Percentiles rank a stretch among this genome's conserved stretches.
phyloP scores from a whole-genome alignment of 2,113 vertebrate species.

The Oophaga pumilio region DNA sequence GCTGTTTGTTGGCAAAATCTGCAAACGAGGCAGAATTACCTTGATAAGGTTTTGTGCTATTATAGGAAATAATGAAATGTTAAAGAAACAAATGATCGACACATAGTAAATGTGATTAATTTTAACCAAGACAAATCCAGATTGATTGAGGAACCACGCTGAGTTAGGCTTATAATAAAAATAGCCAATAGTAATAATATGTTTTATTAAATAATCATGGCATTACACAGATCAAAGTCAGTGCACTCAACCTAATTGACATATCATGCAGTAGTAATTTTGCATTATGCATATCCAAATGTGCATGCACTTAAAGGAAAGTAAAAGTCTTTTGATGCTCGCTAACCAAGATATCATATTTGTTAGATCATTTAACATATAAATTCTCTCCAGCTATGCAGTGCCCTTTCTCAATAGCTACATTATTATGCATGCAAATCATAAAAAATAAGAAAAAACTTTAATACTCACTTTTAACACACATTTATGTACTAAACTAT shows the following conservation, averaged over 20 bases:
- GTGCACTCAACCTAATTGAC: background rate
- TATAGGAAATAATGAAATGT: conserved; percentile 2
- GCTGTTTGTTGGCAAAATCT: conserved; percentile 31
- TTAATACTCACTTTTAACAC: too few species aligned
- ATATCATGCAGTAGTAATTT: background rate
- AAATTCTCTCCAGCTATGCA: background rate
- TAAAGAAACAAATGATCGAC: conserved; percentile 6
- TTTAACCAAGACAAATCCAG: conserved; percentile 13
- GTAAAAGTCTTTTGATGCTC: background rate
- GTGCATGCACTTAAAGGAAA: background rate
- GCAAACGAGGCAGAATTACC: conserved; percentile 12
- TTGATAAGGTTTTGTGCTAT: background rate
- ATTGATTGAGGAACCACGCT: conserved; percentile 30
- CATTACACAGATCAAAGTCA: background rate
- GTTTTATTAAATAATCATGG: conserved; percentile 4
- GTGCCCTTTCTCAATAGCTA: background rate
- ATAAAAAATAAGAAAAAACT: background rate
- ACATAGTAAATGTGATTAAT: conserved; percentile 17
- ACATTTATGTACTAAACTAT: too few species aligned
- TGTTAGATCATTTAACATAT: background rate
- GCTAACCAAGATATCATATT: background rate
- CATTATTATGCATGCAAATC: background rate
- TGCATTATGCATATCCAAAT: background rate
- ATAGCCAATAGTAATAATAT: conserved; percentile 31
- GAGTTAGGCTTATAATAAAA: conserved; percentile 36